These are phyloP conservation scores for Tetraodon nigroviridis DNA, from an alignment of 2,113 vertebrate species.

Conservation along the genomic window DNA sequence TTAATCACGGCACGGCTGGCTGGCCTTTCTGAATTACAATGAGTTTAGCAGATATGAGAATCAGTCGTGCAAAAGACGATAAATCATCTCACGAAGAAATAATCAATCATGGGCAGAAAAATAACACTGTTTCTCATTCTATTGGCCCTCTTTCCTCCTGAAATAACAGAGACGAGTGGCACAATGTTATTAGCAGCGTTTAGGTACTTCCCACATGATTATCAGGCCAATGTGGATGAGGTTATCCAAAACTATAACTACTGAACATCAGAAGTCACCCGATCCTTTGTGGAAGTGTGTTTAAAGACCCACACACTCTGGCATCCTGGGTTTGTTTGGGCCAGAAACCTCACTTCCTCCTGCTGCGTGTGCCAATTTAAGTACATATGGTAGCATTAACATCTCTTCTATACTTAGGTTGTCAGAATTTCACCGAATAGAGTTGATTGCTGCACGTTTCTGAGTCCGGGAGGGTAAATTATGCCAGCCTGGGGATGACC, in stretches of 20 bases:
- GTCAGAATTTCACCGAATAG: conserved; percentile 32
- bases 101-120: conserved; percentile 6
- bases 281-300: conserved; percentile 48
- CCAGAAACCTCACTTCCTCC: conserved; percentile 46
- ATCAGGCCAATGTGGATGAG: conserved; percentile 29
- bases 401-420: conserved; percentile 21
- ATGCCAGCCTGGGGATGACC: conserved; percentile 39
- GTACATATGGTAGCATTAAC: conserved; percentile 32
- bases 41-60: conserved; percentile 10
- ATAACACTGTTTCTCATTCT: conserved; percentile 13
- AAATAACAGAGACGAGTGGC: conserved; percentile 26
- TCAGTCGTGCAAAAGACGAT: conserved; percentile 2
- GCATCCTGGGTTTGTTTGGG: conserved; percentile 66
- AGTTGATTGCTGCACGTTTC: conserved; percentile 29
- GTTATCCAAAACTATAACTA: conserved; percentile 51
- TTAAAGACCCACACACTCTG: conserved; percentile 47
- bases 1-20: neutral
- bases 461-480: conserved; percentile 16
- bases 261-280: conserved; percentile 41
- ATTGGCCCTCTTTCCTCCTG: conserved; percentile 5
- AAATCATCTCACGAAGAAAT: conserved; percentile 13
- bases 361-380: conserved; percentile 17
- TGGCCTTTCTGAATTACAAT: neutral
- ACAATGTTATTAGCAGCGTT: conserved; percentile 23
- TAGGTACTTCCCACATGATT: conserved; percentile 27